phyloP scores from a whole-genome alignment of 2,113 vertebrate species.

The Neodon shergylaensis region DNA sequence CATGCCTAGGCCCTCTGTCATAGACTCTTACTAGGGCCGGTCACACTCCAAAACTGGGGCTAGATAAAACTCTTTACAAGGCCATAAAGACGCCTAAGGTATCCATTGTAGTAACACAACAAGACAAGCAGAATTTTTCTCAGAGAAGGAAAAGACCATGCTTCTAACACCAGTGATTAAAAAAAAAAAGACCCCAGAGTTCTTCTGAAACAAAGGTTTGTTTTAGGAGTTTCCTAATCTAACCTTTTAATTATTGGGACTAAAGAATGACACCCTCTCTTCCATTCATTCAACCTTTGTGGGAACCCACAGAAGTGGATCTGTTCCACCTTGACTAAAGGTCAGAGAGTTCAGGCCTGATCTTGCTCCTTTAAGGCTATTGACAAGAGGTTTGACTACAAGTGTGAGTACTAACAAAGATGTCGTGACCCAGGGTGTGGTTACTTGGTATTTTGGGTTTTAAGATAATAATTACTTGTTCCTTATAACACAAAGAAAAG shows the following conservation, averaged over 20 bases:
- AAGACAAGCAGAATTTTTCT: not conserved
- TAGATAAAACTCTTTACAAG: not conserved
- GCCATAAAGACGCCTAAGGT: not conserved
- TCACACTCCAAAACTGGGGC: not conserved
- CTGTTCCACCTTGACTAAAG: too few relatives aligned
- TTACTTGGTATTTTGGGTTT: too few relatives aligned
- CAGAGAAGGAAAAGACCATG: not conserved
- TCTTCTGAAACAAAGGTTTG: not conserved
- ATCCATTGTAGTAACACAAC: not conserved
- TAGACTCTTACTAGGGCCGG: not conserved
- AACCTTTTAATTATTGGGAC: not conserved
- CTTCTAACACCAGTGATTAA: not conserved
- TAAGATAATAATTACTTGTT: too few relatives aligned
- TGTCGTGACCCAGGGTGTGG: too few relatives aligned
- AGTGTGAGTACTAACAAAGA: too few relatives aligned
- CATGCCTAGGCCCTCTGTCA: not conserved
- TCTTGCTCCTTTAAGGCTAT: too few relatives aligned
- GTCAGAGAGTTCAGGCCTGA: too few relatives aligned
- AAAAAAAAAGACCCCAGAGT: not conserved
- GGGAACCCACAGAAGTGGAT: too few relatives aligned
- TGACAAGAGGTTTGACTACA: too few relatives aligned
- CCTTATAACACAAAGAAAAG: too few relatives aligned
- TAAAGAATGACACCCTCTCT: not conserved
- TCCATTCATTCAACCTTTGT: not conserved
- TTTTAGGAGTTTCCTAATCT: not conserved